These are phyloP conservation scores for Zaprionus davidi DNA, from an alignment of 1,140 invertebrate species.

Conservation along the genomic window DNA sequence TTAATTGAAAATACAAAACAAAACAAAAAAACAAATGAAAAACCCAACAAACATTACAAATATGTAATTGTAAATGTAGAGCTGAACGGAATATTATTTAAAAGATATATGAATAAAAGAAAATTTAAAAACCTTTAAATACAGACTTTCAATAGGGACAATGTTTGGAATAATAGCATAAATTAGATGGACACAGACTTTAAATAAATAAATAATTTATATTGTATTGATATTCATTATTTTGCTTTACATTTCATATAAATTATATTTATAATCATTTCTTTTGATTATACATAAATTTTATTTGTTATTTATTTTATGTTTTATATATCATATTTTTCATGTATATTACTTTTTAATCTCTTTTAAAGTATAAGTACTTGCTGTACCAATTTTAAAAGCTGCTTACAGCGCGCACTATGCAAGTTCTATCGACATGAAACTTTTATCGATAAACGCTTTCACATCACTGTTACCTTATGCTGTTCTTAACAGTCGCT, in stretches of 20 bases:
- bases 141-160: neutral
- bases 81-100: slow-evolving; percentile 78
- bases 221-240: neutral
- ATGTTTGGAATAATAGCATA: neutral
- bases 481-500: neutral
- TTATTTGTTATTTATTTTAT: neutral
- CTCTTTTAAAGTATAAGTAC: neutral
- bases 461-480: neutral
- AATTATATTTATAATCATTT: neutral
- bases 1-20: slow-evolving; percentile 53
- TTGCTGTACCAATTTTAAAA: neutral
- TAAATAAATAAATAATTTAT: neutral
- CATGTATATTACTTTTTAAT: too few relatives aligned
- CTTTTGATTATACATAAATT: neutral
- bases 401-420: neutral
- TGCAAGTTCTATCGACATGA: neutral
- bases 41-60: slow-evolving; percentile 66
- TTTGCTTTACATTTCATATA: neutral
- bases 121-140: slow-evolving; percentile 50
- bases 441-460: neutral
- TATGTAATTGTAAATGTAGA: slow-evolving; percentile 83
- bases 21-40: slow-evolving; percentile 39
- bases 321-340: neutral
- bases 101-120: slow-evolving; percentile 75
- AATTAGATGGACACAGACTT: too few relatives aligned